Evolutionary conservation across 2,113 vertebrate species (phyloP).

Genomic region (Penelope pileata): DNA sequence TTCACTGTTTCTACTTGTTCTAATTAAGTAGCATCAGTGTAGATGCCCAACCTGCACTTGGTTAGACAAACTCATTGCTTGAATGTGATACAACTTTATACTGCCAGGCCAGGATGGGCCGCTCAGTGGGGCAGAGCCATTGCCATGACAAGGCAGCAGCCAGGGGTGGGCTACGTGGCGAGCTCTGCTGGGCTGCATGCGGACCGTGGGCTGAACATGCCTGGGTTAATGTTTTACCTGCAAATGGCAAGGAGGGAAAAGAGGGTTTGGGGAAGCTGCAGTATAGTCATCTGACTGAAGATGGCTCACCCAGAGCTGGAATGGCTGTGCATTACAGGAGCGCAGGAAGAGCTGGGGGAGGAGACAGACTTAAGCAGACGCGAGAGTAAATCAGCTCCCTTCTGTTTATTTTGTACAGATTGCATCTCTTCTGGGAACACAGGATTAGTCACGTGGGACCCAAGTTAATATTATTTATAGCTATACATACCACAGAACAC

Average conservation of each 20-base stretch:
- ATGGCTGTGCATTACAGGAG: slow-evolving; percentile 19
- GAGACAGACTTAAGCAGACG: not conserved
- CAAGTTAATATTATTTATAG: not conserved
- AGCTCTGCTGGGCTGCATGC: too few species aligned
- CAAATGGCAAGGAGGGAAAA: not conserved
- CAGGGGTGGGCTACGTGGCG: too few species aligned
- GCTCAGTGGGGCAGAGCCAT: too few species aligned
- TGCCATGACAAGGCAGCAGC: too few species aligned
- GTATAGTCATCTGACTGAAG: not conserved
- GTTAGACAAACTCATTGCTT: too few species aligned
- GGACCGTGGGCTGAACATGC: too few species aligned
- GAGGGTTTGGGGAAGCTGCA: not conserved
- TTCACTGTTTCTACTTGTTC: not conserved
- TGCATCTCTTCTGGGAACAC: not conserved
- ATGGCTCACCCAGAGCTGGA: not conserved
- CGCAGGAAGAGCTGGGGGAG: not conserved
- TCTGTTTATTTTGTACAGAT: not conserved
- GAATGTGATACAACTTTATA: not conserved
- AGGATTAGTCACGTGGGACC: not conserved
- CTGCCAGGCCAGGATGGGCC: too few species aligned
- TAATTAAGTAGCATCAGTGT: too few species aligned
- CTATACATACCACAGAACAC: not conserved
- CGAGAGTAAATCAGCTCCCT: not conserved
- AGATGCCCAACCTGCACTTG: too few species aligned
- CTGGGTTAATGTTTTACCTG: not conserved